A percentile compares a stretch with the other conserved stretches of the same genome.
These are phyloP conservation scores for Mastomys coucha DNA, from an alignment of 2,113 vertebrate species.

Conservation along the genomic window DNA sequence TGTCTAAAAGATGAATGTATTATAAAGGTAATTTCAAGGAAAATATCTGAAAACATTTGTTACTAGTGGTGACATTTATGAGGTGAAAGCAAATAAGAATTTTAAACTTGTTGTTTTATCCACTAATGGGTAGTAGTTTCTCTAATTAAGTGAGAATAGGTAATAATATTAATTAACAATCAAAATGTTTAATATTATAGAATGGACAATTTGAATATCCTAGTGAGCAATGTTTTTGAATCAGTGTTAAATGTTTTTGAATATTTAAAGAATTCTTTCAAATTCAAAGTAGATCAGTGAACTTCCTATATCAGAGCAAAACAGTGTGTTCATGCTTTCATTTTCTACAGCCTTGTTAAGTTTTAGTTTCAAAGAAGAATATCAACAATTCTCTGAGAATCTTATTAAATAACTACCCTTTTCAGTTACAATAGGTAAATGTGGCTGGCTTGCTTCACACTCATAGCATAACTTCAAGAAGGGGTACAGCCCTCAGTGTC, in stretches of 20 bases:
- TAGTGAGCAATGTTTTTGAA: not conserved
- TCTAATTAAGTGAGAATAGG: not conserved
- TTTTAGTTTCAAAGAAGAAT: not conserved
- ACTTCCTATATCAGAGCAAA: not conserved
- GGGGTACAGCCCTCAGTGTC: not conserved
- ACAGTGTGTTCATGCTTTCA: not conserved
- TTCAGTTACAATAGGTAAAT: not conserved
- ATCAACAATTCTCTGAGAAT: conserved; percentile 5
- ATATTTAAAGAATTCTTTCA: not conserved
- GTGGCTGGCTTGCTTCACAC: not conserved
- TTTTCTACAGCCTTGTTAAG: not conserved
- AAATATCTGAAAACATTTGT: not conserved
- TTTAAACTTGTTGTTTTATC: conserved; percentile 21
- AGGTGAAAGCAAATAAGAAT: not conserved
- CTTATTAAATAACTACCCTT: not conserved
- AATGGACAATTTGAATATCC: not conserved
- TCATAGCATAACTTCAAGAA: not conserved
- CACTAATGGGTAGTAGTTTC: not conserved
- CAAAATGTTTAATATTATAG: not conserved
- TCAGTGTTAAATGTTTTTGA: not conserved
- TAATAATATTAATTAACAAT: not conserved
- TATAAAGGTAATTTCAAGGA: not conserved
- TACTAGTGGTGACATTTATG: not conserved
- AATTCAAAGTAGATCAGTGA: not conserved
- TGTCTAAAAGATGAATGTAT: not conserved